Evolutionary conservation across 2,888 invertebrate species (phyloP), one percentile per base, ranked within the genome.

Genomic region (Tribolium freemani): DNA sequence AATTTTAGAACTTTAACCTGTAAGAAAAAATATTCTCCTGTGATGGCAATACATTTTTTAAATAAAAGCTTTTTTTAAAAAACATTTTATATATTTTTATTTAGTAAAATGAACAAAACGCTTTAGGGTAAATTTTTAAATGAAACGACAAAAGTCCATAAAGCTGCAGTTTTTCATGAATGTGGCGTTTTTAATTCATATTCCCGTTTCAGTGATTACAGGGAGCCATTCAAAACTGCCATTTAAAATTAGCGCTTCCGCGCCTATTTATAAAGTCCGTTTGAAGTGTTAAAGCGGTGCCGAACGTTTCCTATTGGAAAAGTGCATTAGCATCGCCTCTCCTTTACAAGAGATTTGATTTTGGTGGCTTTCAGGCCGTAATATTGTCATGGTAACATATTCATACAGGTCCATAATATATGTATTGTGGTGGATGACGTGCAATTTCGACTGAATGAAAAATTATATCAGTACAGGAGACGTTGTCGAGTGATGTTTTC

Each of bases 401-500:
- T 73, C 73, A 73, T 73, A 70, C 48, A 38, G 46, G 26, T 16
- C 61, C 38, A 57, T 69, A 68, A 72, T 64, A 51, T 69, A 63
- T 69, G 31, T 63, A 73, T 73, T 71, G 73, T 71, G 60, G 11
- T 50, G 38, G 13, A 8, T 66, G 74, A 74, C 71, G 58, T 74
- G 69, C 71, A 74, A 74, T 74, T 71, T 74, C 31, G 53, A 11
- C 1, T 30, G 69, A 53, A 69, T 74, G 71, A 74, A 74, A 74
- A 74, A 71, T 74, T 71, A 74, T 68, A 57, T 71, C 71, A 63
- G 61, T 61, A 61, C 57, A 44, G 26, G 69, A 31, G 56, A 38
- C 21, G 54, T 54, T 44, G 10, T 61, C 46, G 58, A 58, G 11
- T 46, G 58, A 48, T 61, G 61, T 61, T 63, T 38, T 51, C 63